Conservation (phyloP, 2,888 invertebrate species). For the Eristalinus sepulchralis region DNA sequence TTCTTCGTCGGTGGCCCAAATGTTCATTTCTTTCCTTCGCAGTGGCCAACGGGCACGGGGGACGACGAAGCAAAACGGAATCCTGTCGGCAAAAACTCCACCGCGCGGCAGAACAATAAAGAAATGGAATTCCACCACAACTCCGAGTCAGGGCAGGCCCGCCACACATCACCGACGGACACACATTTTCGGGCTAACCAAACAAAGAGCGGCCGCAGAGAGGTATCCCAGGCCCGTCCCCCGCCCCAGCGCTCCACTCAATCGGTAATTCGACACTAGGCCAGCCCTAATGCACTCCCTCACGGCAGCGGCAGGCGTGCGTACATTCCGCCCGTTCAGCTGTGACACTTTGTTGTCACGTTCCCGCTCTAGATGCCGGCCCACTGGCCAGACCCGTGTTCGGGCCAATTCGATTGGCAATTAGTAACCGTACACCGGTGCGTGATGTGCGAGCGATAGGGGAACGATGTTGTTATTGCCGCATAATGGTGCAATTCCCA, state of each 20-base stretch:
- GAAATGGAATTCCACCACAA: constrained; percentile 50
- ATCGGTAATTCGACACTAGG: constrained; percentile 42
- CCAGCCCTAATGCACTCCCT: constrained; percentile 30
- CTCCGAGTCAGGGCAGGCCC: constrained; percentile 21
- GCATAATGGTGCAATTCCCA: constrained; percentile 59
- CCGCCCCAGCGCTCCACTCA: constrained; percentile 3
- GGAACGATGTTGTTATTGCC: constrained; percentile 53
- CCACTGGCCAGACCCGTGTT: background rate
- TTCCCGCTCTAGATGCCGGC: background rate
- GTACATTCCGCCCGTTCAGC: background rate
- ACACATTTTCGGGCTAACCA: constrained; percentile 22
- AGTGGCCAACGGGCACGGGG: background rate
- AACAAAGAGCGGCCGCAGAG: constrained; percentile 8
- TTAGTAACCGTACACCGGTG: constrained; percentile 59
- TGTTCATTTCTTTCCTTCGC: constrained; percentile 12
- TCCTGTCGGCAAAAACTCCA: constrained; percentile 9
- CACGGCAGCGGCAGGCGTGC: background rate
- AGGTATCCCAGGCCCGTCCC: background rate
- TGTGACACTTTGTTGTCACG: constrained; percentile 27
- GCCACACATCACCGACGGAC: constrained; percentile 6
- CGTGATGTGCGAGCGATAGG: constrained; percentile 39
- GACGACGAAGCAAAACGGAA: constrained; percentile 2
- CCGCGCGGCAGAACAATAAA: constrained; percentile 60
- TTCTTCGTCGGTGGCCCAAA: constrained; percentile 68
- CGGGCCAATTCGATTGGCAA: constrained; percentile 46